Base-by-base conservation (phyloP, 2,888 invertebrate species). In the Meandrusa payeni region DNA sequence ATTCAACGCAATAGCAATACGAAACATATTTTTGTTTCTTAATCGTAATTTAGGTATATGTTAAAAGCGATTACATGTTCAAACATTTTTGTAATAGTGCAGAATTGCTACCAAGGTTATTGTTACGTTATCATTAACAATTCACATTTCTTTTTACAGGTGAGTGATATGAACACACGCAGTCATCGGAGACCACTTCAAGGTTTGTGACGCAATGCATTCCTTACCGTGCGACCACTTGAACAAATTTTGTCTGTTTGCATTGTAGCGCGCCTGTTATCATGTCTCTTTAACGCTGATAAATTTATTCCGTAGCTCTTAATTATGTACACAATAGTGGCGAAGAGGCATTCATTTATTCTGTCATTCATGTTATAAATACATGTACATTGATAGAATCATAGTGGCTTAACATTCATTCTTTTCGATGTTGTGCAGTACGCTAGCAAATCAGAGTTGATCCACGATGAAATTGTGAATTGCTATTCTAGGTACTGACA, bases 121-220 rank as follows among this genome's bases (percentile, higher is more conserved):
- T 22, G 22, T 41, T 9, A 33, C 24, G 24, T 17, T 17, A 36
- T 32, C 26, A 24, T 37, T 23, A 32, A 53, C 20, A 43, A 19
- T 32, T 41, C 11, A 32, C 33, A 47, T 50, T 54, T 55, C 64
- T 61, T 73, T 68, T 81, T 77, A 58, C 79, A 79, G 80, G 80
- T 79, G 76, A 70, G 66, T 53, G 42, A 59, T 50, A 54, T 46
- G 51, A 55, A 53, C 51, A 51, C 47, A 41, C 41, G 47, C 46
- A 52, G 50, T 40, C 45, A 48, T 55, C 43, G 50, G 32, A 51
- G 51, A 55, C 42, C 36, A 47, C 51, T 61, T 60, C 63, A 70
- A 73, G 75, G 73, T 72, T 69, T 57, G 64, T 61, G 57, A 42
- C 34, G 41, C 36, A 46, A 46, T 40, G 37, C 49, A 56, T 52